Percentiles rank a stretch among this genome's conserved stretches.
phyloP scores from a whole-genome alignment of 1,140 invertebrate species.

The Drosophila novamexicana region DNA sequence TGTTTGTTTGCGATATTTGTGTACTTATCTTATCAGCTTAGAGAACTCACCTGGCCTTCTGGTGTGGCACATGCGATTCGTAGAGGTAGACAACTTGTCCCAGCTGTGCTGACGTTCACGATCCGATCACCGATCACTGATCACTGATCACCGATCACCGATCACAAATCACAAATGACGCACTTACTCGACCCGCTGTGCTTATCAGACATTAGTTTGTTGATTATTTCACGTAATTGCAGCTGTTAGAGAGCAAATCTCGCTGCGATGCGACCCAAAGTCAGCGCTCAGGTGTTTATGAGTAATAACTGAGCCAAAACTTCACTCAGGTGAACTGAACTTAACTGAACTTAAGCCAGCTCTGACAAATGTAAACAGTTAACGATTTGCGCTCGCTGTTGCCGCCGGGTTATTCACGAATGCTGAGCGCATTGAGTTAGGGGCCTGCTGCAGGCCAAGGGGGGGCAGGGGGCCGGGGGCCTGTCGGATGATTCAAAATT shows the following conservation, averaged over 20 bases:
- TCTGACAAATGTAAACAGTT: slow-evolving; percentile 69
- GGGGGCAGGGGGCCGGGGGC: not conserved
- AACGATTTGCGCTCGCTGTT: slow-evolving; percentile 18
- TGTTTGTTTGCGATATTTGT: slow-evolving; percentile 1
- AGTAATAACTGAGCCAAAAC: slow-evolving; percentile 34
- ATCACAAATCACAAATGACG: slow-evolving; percentile 3
- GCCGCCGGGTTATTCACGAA: slow-evolving; percentile 27
- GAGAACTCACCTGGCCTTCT: slow-evolving; percentile 34
- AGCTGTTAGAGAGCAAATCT: not conserved
- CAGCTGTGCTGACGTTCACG: slow-evolving; percentile 29
- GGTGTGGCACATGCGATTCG: slow-evolving; percentile 41
- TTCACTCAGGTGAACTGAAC: slow-evolving; percentile 14
- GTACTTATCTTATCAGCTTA: slow-evolving; percentile 40
- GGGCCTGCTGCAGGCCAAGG: not conserved
- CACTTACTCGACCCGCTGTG: not conserved
- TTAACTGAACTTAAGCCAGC: slow-evolving; percentile 7
- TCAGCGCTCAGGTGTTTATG: slow-evolving; percentile 16
- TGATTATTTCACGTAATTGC: slow-evolving; percentile 27
- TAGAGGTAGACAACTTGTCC: slow-evolving; percentile 2
- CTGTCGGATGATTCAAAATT: slow-evolving; percentile 61
- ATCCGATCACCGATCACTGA: slow-evolving; percentile 8
- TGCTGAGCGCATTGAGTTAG: slow-evolving; percentile 1
- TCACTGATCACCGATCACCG: not conserved
- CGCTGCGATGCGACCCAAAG: not conserved
- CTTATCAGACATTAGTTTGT: slow-evolving; percentile 25